These are phyloP conservation scores for Synodontis membranacea DNA, from an alignment of 2,113 vertebrate species.

Conservation along the genomic window DNA sequence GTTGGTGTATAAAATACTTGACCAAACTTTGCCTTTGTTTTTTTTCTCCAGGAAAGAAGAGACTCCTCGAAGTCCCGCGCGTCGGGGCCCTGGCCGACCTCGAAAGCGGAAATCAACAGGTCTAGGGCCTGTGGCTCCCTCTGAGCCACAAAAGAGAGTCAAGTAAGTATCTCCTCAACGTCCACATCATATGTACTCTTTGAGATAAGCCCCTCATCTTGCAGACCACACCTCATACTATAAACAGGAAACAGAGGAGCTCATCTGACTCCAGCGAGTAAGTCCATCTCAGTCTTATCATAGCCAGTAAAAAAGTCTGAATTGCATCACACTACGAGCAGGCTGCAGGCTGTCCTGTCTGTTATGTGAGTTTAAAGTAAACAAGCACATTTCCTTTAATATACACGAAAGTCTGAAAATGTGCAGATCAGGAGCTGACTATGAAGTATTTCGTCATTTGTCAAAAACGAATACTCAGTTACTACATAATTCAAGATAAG, in stretches of 20 bases:
- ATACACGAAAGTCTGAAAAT: neutral
- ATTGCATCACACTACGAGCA: conserved; percentile 47
- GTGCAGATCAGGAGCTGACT: neutral
- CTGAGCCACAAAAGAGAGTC: conserved; percentile 79
- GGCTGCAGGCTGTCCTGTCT: conserved; percentile 25
- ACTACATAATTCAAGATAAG: neutral
- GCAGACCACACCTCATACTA: conserved; percentile 54
- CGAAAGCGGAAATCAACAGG: conserved; percentile 84
- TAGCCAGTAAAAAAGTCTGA: conserved; percentile 47
- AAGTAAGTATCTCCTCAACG: conserved; percentile 79
- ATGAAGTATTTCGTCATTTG: neutral
- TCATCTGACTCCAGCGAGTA: conserved; percentile 55
- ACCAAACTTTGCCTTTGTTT: conserved; percentile 35
- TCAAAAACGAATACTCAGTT: neutral
- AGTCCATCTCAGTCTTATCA: conserved; percentile 54
- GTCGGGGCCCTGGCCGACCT: conserved; percentile 88
- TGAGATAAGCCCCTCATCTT: conserved; percentile 49
- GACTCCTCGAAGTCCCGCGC: conserved; percentile 86
- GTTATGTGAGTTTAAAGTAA: neutral
- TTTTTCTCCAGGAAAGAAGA: conserved; percentile 83
- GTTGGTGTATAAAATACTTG: neutral
- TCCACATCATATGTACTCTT: conserved; percentile 40
- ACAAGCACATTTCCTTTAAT: neutral
- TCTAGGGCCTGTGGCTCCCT: conserved; percentile 66
- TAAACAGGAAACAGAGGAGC: conserved; percentile 67